Conservation (phyloP, 2,888 invertebrate species). For the Rutpela maculata region DNA sequence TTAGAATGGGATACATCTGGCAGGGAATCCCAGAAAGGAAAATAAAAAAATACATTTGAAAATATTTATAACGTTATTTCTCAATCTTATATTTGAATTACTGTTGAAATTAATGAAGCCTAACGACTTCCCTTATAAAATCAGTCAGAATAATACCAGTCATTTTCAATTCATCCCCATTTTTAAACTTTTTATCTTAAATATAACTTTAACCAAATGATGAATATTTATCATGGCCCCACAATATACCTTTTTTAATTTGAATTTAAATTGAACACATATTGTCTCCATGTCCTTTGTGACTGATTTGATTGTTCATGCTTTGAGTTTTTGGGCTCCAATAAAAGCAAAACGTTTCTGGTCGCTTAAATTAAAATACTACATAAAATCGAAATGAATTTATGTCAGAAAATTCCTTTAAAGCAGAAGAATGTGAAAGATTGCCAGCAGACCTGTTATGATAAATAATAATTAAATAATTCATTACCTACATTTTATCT, state of each 20-base stretch:
- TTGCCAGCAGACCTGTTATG: not conserved
- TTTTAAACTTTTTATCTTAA: not conserved
- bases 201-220: not conserved
- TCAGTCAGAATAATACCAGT: too few relatives aligned
- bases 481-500: not conserved
- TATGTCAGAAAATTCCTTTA: not conserved
- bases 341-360: not conserved
- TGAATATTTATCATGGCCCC: not conserved
- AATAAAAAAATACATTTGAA: too few relatives aligned
- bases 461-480: not conserved
- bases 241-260: not conserved
- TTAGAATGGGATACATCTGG: too few relatives aligned
- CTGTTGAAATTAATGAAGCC: too few relatives aligned
- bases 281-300: not conserved
- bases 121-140: too few relatives aligned
- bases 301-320: not conserved
- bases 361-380: not conserved
- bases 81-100: too few relatives aligned
- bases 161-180: too few relatives aligned
- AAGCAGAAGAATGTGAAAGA: not conserved
- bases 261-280: slow-evolving; percentile 2
- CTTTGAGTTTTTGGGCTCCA: not conserved
- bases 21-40: too few relatives aligned
- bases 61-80: too few relatives aligned
- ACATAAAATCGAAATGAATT: not conserved